Evolutionary conservation across 1,140 invertebrate genomes (phyloP).

Genomic region (Drosophila arawakana): DNA sequence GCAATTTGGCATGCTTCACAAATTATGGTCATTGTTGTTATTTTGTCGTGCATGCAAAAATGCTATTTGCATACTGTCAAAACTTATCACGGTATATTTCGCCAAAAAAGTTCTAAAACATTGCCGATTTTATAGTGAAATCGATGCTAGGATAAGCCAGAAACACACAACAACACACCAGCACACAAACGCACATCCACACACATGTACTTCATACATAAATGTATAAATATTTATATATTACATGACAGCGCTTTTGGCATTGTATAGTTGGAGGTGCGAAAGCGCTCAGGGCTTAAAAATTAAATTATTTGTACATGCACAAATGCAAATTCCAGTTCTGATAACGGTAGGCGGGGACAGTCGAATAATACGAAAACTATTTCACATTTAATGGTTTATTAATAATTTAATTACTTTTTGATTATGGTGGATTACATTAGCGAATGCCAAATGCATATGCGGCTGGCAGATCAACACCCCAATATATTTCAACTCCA

Average conservation of each 20-base stretch:
- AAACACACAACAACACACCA: conserved; percentile 6
- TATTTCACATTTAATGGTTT: conserved; percentile 81
- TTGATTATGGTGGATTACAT: conserved; percentile 81
- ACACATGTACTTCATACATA: not conserved
- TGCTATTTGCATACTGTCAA: conserved; percentile 69
- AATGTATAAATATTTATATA: conserved; percentile 43
- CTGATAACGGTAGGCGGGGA: not conserved
- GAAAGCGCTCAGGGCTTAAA: conserved; percentile 64
- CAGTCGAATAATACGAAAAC: conserved; percentile 61
- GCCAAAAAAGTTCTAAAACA: conserved; percentile 55
- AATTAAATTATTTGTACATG: conserved; percentile 63
- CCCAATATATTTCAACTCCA: conserved; percentile 27
- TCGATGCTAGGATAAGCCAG: conserved; percentile 58
- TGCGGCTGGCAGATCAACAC: conserved; percentile 35
- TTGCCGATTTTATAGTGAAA: conserved; percentile 67
- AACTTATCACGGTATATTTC: conserved; percentile 65
- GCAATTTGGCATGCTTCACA: not conserved
- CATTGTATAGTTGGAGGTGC: conserved; percentile 48
- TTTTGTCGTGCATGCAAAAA: conserved; percentile 29
- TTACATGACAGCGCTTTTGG: conserved; percentile 21
- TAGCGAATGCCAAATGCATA: conserved; percentile 64
- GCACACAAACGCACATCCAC: not conserved
- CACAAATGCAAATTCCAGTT: conserved; percentile 59
- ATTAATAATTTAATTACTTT: conserved; percentile 83
- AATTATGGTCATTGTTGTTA: not conserved